Conservation (phyloP, 1,140 invertebrate species). For the Pseudomyrmex pallidus region DNA sequence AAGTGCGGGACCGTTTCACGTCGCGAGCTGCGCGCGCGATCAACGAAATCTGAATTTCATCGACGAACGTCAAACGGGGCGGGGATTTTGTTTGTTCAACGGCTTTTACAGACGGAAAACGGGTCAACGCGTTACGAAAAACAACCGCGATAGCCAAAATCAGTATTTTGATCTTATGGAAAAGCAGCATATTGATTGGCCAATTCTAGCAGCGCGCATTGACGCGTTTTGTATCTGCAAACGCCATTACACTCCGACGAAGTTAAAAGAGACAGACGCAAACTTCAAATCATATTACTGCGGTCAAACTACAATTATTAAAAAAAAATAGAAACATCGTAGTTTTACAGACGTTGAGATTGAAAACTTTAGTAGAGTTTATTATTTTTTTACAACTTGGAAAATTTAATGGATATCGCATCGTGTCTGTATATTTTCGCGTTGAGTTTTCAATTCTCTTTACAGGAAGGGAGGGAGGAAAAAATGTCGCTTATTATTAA, state of each 20-base stretch:
- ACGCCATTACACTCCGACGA: not conserved
- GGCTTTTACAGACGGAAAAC: too few species aligned
- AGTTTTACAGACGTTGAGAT: too few species aligned
- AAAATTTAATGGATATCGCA: constrained; percentile 27
- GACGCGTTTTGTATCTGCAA: too few species aligned
- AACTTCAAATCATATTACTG: not conserved
- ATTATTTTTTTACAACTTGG: not conserved
- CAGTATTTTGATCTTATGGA: too few species aligned
- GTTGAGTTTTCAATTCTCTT: not conserved
- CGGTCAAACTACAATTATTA: not conserved
- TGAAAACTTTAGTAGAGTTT: too few species aligned
- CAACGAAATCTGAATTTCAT: constrained; percentile 46
- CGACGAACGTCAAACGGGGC: not conserved
- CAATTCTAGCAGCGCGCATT: too few species aligned
- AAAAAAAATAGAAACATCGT: too few species aligned
- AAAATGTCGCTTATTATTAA: constrained; percentile 28
- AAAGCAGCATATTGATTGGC: too few species aligned
- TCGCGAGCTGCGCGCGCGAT: not conserved
- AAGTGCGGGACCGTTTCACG: constrained; percentile 2
- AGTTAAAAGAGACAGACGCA: not conserved
- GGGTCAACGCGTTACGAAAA: too few species aligned
- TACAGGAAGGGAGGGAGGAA: not conserved
- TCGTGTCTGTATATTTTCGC: not conserved
- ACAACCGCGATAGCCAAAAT: too few species aligned
- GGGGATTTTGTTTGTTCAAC: constrained; percentile 36